Evolutionary conservation across 2,888 invertebrate species (phyloP), one percentile per base, ranked within the genome.

Genomic region (Lasioglossum villosulum): DNA sequence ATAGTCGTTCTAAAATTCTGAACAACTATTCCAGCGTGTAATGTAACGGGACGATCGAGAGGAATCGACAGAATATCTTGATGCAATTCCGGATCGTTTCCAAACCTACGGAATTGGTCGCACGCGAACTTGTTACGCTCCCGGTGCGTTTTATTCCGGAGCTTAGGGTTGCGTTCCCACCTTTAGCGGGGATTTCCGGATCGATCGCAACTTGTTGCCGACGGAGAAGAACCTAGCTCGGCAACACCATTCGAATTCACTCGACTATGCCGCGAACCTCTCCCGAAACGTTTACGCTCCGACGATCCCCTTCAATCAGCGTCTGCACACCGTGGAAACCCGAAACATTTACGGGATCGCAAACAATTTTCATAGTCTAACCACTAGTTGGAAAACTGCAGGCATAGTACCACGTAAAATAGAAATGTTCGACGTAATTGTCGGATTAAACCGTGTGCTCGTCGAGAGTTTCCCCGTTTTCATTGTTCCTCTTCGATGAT

Each of bases 181-280:
- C 83, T 84, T 86, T 74, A 83, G 76, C 83, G 63, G 83, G 90
- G 89, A 89, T 90, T 91, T 90, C 75, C 75, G 78, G 78, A 86
- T 84, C 88, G 88, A 89, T 87, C 82, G 37, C 92, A 91, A 92
- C 91, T 92, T 92, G 92, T 92, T 92, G 90, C 92, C 82, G 86
- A 80, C 85, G 5, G 48, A 48, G 56, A 42, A 48, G 70, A 37
- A 48, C 71, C 59, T 75, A 34, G 70, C 70, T 30, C 59, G 4
- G 10, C 6, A 34, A 56, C 63, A 19, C n/a, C 16, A 42, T 52
- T 70, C 56, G 19, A 66, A 37, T 45, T 45, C 23, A 27, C 16
- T 59, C 4, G 14, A 70, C 70, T n/a, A 37, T 68, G 34, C 23
- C 37, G 39, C 39, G 23, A 70, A 37, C 37, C n/a, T 68, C 37